Evolutionary conservation across 2,113 vertebrate species (phyloP).

Genomic region (Scopus umbretta): DNA sequence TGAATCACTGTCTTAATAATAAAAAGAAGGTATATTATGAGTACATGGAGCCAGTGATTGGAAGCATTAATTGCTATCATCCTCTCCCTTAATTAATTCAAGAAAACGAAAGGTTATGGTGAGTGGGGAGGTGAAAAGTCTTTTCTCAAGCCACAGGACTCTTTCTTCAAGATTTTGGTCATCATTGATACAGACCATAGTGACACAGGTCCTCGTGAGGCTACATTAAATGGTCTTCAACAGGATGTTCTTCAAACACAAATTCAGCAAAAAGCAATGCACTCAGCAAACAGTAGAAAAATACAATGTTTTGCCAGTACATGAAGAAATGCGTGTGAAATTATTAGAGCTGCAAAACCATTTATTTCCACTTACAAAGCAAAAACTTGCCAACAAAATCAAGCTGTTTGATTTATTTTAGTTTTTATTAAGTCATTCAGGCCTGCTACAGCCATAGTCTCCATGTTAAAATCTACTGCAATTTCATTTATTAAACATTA

Average conservation of each 20-base stretch:
- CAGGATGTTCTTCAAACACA: background rate
- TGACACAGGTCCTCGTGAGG: background rate
- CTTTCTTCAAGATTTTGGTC: background rate
- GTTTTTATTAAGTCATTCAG: constrained; percentile 18
- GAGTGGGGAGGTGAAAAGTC: background rate
- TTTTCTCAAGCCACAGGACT: background rate
- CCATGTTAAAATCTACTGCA: background rate
- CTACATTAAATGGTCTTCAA: background rate
- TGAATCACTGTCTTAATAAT: background rate
- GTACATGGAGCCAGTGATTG: background rate
- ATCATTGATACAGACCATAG: background rate
- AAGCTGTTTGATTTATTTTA: background rate
- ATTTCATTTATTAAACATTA: constrained; percentile 13
- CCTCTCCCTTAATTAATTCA: background rate
- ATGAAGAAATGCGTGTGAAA: constrained; percentile 39
- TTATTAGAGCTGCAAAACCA: constrained; percentile 34
- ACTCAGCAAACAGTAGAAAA: background rate
- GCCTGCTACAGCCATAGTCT: background rate
- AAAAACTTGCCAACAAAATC: constrained; percentile 13
- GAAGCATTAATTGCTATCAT: background rate
- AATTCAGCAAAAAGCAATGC: background rate
- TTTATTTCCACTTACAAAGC: constrained; percentile 10
- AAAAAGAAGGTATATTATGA: background rate
- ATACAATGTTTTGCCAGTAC: constrained; percentile 8
- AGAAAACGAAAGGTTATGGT: background rate